Evolutionary conservation across 2,113 vertebrate species (phyloP), one percentile per base, ranked within the genome.

Genomic region (Chamaea fasciata): DNA sequence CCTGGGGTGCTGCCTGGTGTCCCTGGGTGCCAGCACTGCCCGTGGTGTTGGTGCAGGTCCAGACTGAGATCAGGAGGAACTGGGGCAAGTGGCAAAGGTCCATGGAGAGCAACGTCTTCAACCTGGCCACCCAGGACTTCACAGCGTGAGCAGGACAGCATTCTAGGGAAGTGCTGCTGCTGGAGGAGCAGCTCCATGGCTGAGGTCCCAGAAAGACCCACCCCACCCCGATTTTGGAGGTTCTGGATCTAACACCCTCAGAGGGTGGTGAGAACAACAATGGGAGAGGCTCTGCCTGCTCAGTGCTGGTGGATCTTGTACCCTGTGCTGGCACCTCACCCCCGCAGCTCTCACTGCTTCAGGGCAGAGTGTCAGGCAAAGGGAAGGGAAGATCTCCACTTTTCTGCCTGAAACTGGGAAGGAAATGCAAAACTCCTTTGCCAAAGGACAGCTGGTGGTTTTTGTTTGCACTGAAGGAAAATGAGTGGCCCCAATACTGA

Each of bases 81-180:
- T 89, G 97, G 93, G 94, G 92, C 64, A 97, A 90, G 37, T 97
- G 92, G 85, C 73, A 95, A 30, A 94, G 93, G 0, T 94, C 96
- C 80, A 95, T 93, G 39, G 97, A 97, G 69, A 97, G 88, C 64
- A 98, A 96, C 4, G 82, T 87, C 41, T 96, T 98, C 74, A 97
- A 98, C 89, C 92, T 97, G 79, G 97, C 33, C 7, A 97, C 96
- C 3, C 97, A 98, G 70, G 97, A 98, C 63, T 98, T 95, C 55
- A 96, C 95, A 3, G 94, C 96, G 0, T 98, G 88, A 97, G 0
- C 2, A 8, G 83, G 35, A 9, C 1, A 2, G 31, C 0, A 0
- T 33, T 56, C 44, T 1, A 5, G 46, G 62, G 49, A 4, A 6
- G 7, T 4, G 1, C 9, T 11, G 64, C 19, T 1, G 10, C 3